These are phyloP conservation scores for Chelonus insularis DNA, from an alignment of 1,140 invertebrate genomes.

Conservation along the genomic window DNA sequence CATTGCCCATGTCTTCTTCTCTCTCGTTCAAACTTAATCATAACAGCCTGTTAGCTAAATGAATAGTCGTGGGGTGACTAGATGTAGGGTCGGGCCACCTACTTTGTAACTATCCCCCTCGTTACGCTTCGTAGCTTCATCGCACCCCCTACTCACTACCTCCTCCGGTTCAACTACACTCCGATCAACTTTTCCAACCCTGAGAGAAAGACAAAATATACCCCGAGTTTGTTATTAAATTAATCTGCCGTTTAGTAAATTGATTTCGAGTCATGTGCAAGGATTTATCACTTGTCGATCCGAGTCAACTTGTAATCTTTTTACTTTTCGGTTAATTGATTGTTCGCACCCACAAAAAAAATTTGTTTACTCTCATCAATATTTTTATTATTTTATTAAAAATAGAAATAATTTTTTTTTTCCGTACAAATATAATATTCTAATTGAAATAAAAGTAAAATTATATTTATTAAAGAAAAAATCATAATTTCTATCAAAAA, in stretches of 20 bases:
- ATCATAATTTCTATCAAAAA: no score
- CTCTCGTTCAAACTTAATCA: constrained; percentile 50
- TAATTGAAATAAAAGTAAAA: no score
- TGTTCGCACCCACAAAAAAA: no score
- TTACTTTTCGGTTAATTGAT: constrained; percentile 3
- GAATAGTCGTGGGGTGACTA: constrained; percentile 43
- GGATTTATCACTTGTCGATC: constrained; percentile 35
- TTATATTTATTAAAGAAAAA: no score
- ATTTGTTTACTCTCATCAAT: no score
- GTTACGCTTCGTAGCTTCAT: constrained; percentile 40
- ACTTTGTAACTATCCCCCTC: constrained; percentile 44
- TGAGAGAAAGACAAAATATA: not conserved
- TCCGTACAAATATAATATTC: no score
- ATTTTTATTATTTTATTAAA: no score
- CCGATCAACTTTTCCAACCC: constrained; percentile 36
- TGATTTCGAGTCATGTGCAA: constrained; percentile 41
- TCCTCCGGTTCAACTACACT: constrained; percentile 1
- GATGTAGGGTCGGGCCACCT: constrained; percentile 42
- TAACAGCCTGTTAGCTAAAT: constrained; percentile 56
- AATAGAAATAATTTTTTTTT: no score
- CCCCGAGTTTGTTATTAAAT: constrained; percentile 49
- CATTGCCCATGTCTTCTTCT: constrained; percentile 7
- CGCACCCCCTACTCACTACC: not conserved
- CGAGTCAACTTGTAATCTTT: constrained; percentile 14
- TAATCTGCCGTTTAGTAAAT: constrained; percentile 58